phyloP scores from a whole-genome alignment of 2,797 vertebrate genomes.

The Takifugu ocellatus region DNA sequence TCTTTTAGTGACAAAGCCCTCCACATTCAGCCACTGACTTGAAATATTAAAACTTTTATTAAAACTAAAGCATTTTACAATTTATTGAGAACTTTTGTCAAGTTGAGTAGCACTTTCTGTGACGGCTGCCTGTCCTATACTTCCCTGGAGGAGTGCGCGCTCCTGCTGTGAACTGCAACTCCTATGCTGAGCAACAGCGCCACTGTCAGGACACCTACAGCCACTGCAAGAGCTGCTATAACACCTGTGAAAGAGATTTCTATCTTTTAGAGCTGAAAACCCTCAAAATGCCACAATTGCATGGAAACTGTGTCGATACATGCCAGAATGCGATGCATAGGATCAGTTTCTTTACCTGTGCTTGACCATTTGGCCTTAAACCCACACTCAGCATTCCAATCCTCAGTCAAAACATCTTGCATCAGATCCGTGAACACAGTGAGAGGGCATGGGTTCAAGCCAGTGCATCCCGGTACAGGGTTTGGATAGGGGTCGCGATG shows the following conservation, averaged over 20 bases:
- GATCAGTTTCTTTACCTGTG: slow-evolving; percentile 43
- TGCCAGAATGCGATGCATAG: background rate
- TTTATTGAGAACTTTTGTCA: slow-evolving; percentile 17
- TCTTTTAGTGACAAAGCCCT: background rate
- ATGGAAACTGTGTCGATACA: background rate
- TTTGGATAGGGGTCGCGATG: slow-evolving; percentile 73
- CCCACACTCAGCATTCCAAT: slow-evolving; percentile 82
- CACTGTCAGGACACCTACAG: slow-evolving; percentile 68
- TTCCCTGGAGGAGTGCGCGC: slow-evolving; percentile 55
- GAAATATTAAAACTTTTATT: slow-evolving; percentile 12
- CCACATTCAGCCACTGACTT: slow-evolving; percentile 2
- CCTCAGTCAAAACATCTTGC: slow-evolving; percentile 71
- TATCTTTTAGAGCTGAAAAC: slow-evolving; percentile 9
- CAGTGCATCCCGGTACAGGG: slow-evolving; percentile 78
- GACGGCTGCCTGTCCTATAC: slow-evolving; percentile 44
- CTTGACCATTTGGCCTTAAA: slow-evolving; percentile 43
- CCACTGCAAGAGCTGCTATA: slow-evolving; percentile 62
- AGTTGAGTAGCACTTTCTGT: slow-evolving; percentile 6
- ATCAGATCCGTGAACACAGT: slow-evolving; percentile 75
- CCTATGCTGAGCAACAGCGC: slow-evolving; percentile 68
- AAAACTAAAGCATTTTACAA: slow-evolving; percentile 13
- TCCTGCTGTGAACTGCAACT: slow-evolving; percentile 49
- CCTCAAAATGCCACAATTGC: background rate
- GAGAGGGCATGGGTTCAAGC: slow-evolving; percentile 78
- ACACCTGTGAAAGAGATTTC: slow-evolving; percentile 51